These are phyloP conservation scores for Microchirus variegatus DNA, from an alignment of 2,797 vertebrate species.

Conservation along the genomic window DNA sequence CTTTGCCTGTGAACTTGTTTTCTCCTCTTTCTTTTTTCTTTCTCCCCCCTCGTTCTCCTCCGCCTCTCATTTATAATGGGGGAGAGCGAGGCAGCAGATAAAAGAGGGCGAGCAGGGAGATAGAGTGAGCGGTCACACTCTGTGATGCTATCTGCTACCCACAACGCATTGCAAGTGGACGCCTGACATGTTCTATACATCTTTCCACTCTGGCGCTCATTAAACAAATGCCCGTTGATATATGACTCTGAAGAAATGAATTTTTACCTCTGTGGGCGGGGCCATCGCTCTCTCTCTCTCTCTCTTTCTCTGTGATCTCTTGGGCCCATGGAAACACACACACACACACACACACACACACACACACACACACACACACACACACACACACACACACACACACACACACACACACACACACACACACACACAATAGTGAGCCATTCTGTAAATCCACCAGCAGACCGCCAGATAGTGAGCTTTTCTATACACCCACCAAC, in stretches of 20 bases:
- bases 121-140: constrained; percentile 91
- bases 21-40: constrained; percentile 69
- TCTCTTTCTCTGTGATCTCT: constrained; percentile 65
- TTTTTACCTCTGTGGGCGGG: constrained; percentile 79
- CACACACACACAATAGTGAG: too few species aligned
- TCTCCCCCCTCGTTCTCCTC: constrained; percentile 84
- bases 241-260: constrained; percentile 90
- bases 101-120: constrained; percentile 87
- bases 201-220: constrained; percentile 91
- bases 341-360: constrained; percentile 34
- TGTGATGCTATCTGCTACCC: constrained; percentile 91
- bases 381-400: too few species aligned
- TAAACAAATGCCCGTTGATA: constrained; percentile 91
- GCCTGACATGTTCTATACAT: constrained; percentile 95
- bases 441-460: too few species aligned
- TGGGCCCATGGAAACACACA: constrained; percentile 66
- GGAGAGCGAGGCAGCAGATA: constrained; percentile 87
- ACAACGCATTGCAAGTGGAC: constrained; percentile 88
- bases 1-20: constrained; percentile 47
- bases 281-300: constrained; percentile 56
- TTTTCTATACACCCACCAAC: too few species aligned
- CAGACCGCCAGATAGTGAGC: too few species aligned
- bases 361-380: neutral
- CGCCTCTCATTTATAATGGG: constrained; percentile 95
- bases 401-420: too few species aligned